Percentiles rank a stretch among this genome's conserved stretches.
Evolutionary conservation across 2,797 vertebrate species (phyloP).

Genomic region (Scomberomorus guttatus): DNA sequence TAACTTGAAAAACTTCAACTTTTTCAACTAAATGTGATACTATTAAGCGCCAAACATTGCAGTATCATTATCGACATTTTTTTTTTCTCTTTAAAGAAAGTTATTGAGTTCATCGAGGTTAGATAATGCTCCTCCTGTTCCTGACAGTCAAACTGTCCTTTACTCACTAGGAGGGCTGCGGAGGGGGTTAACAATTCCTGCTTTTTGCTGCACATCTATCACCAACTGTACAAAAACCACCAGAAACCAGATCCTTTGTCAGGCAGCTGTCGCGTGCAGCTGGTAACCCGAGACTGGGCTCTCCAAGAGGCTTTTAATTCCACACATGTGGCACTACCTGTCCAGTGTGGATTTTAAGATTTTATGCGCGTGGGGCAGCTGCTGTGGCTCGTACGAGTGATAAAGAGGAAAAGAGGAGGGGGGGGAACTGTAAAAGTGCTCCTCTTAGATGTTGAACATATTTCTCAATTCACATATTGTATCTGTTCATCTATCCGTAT

Average conservation of each 20-base stretch:
- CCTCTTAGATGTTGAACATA: constrained; percentile 42
- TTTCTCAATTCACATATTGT: constrained; percentile 40
- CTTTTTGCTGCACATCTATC: constrained; percentile 80
- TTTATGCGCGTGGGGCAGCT: constrained; percentile 84
- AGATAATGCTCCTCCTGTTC: constrained; percentile 78
- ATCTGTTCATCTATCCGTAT: constrained; percentile 32
- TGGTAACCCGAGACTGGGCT: constrained; percentile 79
- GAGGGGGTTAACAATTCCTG: constrained; percentile 71
- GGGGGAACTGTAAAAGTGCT: constrained; percentile 46
- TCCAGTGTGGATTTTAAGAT: constrained; percentile 83
- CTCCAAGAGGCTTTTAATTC: constrained; percentile 79
- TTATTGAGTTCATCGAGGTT: constrained; percentile 64
- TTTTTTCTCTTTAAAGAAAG: constrained; percentile 7
- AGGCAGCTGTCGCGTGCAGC: constrained; percentile 88
- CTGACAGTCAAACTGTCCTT: constrained; percentile 78
- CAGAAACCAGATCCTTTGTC: constrained; percentile 82
- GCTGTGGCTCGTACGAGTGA: constrained; percentile 68
- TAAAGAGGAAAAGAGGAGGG: constrained; percentile 26
- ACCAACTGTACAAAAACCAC: constrained; percentile 83
- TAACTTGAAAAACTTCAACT: neutral
- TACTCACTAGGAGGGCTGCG: constrained; percentile 58
- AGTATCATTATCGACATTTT: constrained; percentile 6
- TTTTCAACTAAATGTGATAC: neutral
- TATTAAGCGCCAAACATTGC: constrained; percentile 10
- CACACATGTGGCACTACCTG: constrained; percentile 88